phyloP scores from a whole-genome alignment of 2,113 vertebrate species.

The Motacilla tschutschensis region DNA sequence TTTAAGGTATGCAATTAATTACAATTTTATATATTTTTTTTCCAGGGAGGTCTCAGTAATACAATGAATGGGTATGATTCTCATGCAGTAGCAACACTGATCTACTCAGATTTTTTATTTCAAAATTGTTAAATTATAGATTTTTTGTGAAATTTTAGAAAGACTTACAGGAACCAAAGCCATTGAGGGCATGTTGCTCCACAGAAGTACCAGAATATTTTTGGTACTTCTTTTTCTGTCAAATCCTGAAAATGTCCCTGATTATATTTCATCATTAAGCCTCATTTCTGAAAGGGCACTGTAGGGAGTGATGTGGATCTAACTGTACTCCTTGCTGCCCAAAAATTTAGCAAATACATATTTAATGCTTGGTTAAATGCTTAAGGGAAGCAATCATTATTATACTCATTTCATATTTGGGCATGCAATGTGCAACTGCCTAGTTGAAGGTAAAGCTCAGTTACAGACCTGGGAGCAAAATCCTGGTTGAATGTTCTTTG shows the following conservation, averaged over 20 bases:
- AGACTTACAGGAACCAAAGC: background rate
- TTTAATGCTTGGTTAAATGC: background rate
- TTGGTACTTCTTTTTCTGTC: background rate
- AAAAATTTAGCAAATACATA: background rate
- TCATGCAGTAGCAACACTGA: background rate
- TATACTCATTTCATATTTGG: background rate
- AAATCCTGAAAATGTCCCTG: background rate
- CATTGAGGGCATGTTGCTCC: background rate
- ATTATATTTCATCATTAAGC: background rate
- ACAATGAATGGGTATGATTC: background rate
- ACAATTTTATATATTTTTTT: background rate
- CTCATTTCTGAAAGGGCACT: background rate
- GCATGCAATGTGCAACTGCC: background rate
- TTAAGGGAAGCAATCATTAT: background rate
- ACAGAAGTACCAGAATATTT: background rate
- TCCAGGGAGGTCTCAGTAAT: background rate
- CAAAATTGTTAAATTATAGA: background rate
- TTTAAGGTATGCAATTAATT: constrained; percentile 38
- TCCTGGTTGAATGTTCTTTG: background rate
- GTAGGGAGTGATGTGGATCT: background rate
- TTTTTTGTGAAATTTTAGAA: background rate
- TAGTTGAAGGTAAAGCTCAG: background rate
- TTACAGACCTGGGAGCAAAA: background rate
- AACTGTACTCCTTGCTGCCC: background rate
- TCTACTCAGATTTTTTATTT: background rate